These are phyloP conservation scores for Cryptoprocta ferox DNA, from an alignment of 2,797 vertebrate genomes.

Conservation along the genomic window DNA sequence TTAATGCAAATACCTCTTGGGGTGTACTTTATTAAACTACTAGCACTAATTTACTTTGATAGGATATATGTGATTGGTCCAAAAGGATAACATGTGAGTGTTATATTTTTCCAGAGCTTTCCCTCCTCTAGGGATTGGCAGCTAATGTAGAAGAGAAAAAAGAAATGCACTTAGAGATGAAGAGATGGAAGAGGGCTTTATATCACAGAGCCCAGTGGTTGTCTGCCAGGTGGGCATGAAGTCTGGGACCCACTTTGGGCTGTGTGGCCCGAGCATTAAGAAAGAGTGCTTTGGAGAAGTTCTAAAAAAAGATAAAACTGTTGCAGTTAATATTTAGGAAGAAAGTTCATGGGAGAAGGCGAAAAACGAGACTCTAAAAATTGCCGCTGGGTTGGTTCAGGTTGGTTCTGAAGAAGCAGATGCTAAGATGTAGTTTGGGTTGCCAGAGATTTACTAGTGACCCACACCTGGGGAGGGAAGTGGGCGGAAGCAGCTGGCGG, in stretches of 20 bases:
- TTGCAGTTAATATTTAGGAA: background rate
- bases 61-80: background rate
- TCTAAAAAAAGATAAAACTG: background rate
- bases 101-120: background rate
- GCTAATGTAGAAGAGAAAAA: background rate
- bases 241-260: background rate
- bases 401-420: background rate
- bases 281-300: background rate
- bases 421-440: rapidly evolving
- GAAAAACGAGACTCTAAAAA: too few species aligned
- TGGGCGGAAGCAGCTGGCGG: background rate
- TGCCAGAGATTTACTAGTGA: too few species aligned
- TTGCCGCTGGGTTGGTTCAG: background rate
- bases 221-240: background rate
- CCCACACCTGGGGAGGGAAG: background rate
- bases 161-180: background rate
- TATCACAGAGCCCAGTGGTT: background rate
- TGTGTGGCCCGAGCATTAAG: background rate
- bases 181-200: background rate
- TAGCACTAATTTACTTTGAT: background rate
- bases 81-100: background rate
- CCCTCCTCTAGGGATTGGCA: background rate
- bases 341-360: background rate
- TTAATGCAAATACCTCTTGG: background rate
- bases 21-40: background rate